Base-by-base conservation (phyloP, 2,797 vertebrate species). In the Chelon labrosus region DNA sequence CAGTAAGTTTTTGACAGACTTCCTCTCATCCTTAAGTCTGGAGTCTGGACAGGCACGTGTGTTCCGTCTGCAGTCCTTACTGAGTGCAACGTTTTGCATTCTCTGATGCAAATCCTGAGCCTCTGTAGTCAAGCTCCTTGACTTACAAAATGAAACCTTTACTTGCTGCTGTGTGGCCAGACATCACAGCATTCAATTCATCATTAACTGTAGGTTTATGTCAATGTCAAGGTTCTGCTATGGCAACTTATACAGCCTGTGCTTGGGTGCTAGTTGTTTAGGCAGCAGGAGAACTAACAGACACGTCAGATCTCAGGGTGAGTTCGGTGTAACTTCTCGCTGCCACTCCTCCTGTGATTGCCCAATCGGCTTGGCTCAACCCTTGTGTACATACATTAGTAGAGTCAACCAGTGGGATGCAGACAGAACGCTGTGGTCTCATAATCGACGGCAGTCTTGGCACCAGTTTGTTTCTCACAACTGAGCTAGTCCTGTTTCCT, bases 341-440 rank as follows among this genome's bases (percentile, higher is more conserved):
- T 73, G 80, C 69, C 84, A 78, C 80, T 80, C 87, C 86, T 82
- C 81, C 83, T 38, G 60, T 58, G 19, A 70, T 52, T 66, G 64
- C 31, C 82, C 81, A 88, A 68, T 82, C 38, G 76, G 71, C 77
- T 87, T 17, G 19, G 11, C 56, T 74, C 58, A 49, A 7, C 50
- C 56, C 55, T 65, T 67, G 66, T 82, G 54, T 77, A 72, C 72
- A 76, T 70, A 70, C 71, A 75, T 79, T 74, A 72, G 64, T 64
- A 17, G 25, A 65, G 59, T 83, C 62, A 49, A 50, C 42, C 63
- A 41, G 66, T n/a, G 39, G 70, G 70, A 77, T 65, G 61, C 60
- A 44, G 51, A 46, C 65, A 80, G 70, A 74, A 60, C 66, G 13
- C 46, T 46, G 51, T 65, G 82, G 44, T 70, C 17, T 31, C 50